These are phyloP conservation scores for Oreotrochilus melanogaster DNA, from an alignment of 2,113 vertebrate species.

Conservation along the genomic window DNA sequence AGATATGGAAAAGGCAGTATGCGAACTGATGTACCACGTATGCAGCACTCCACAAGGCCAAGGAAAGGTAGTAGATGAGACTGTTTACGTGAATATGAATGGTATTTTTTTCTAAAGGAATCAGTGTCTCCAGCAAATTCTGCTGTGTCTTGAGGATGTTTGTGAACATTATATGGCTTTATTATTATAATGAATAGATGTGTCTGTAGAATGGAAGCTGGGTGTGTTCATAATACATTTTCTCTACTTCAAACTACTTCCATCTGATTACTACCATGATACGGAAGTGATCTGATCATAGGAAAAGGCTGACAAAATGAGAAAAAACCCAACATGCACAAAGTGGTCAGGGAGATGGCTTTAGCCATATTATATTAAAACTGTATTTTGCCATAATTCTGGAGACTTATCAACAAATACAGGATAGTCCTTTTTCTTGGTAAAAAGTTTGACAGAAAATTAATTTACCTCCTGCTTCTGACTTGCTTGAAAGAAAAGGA, in stretches of 20 bases:
- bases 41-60: background rate
- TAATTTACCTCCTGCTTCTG: background rate
- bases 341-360: background rate
- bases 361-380: background rate
- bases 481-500: background rate
- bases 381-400: background rate
- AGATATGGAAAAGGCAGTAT: background rate
- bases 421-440: background rate
- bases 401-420: background rate
- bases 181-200: background rate
- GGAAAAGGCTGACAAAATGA: background rate
- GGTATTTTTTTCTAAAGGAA: background rate
- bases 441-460: background rate
- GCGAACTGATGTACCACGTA: background rate
- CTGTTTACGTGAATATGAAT: background rate
- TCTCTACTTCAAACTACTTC: background rate
- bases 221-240: background rate
- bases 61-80: background rate
- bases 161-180: background rate
- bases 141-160: background rate
- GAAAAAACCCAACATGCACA: background rate
- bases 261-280: background rate
- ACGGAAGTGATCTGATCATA: background rate
- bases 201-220: background rate
- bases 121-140: background rate